Base-by-base conservation (phyloP, 2,113 vertebrate genomes). In the Mormyrus iriodes region DNA sequence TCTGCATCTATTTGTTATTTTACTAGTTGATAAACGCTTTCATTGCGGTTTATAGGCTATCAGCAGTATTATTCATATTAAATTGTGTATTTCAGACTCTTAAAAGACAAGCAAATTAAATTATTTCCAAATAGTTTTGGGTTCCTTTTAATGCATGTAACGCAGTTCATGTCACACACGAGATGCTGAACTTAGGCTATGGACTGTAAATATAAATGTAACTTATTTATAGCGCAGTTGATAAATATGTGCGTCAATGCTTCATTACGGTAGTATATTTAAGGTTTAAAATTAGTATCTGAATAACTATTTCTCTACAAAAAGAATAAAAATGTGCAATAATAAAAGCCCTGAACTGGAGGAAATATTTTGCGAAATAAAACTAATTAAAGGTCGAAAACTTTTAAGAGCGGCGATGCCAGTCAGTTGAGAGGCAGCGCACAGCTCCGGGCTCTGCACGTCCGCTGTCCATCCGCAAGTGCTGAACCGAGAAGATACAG, bases 381-480 rank as follows among this genome's bases (percentile, higher is more conserved):
- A 48, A 84, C 39, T 48, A 84, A 13, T 49, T 35, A 86, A 19
- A 53, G 51, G 85, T 53, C 31, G 15, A n/a, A 55, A 86, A 86
- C 85, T 86, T 86, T 53, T 48, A 86, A 55, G n/a, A 27, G 8
- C 27, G 27, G 85, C n/a, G 27, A 48, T 12, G 82, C 39, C 82
- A 10, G 82, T 39, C 31, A 12, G 35, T 39, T 19, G 44, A 46
- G 13, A 17, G 84, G n/a, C 46, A 8, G 49, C 46, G 24, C 48
- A 42, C 19, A 35, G n/a, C 76, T 39, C 12, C 42, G 58, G 19
- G 27, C 49, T 17, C 42, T 8, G 10, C 61, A 3, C 84, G 61
- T 61, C 61, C 58, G 89, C 89, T 90, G 89, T 90, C 89, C 89
- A 87, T 87, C 31, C 46, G 9, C 61, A 21, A 31, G 89, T 90